A percentile compares a stretch with the other conserved stretches of the same genome.
These are phyloP conservation scores for Epicampocera succincta DNA, from an alignment of 2,888 invertebrate genomes.

Conservation along the genomic window DNA sequence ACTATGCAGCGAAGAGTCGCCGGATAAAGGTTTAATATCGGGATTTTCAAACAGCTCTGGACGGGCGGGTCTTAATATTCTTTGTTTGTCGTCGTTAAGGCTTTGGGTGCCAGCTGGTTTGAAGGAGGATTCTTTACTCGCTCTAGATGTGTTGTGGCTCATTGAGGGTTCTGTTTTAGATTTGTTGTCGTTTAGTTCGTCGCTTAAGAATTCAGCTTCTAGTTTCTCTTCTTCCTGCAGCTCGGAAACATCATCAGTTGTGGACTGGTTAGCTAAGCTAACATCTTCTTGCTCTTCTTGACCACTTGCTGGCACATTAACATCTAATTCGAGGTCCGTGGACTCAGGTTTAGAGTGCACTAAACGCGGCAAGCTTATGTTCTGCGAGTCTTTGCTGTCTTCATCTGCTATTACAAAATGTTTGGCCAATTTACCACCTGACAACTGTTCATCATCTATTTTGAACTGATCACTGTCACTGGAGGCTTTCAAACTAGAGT, in stretches of 20 bases:
- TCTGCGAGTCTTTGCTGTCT: conserved; percentile 72
- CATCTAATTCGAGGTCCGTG: conserved; percentile 45
- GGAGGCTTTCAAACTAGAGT: conserved; percentile 43
- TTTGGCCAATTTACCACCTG: conserved; percentile 79
- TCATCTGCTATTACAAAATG: conserved; percentile 78
- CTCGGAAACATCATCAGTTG: conserved; percentile 81
- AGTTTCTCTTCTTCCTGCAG: conserved; percentile 76
- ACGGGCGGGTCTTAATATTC: conserved; percentile 40
- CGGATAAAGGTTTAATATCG: conserved; percentile 60
- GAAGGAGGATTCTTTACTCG: background rate
- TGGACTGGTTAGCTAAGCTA: conserved; percentile 79
- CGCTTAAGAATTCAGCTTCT: conserved; percentile 31
- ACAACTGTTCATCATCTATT: conserved; percentile 79
- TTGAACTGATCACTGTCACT: conserved; percentile 75
- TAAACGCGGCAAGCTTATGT: conserved; percentile 73
- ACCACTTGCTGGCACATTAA: conserved; percentile 10
- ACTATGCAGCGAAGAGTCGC: conserved; percentile 69
- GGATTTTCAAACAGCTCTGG: conserved; percentile 66
- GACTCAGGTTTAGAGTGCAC: conserved; percentile 73
- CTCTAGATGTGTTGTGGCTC: background rate
- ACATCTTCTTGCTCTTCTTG: conserved; percentile 62
- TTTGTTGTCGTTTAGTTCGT: conserved; percentile 20
- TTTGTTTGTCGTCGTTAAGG: conserved; percentile 15
- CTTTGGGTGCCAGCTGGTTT: background rate
- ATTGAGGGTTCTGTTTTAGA: conserved; percentile 6